A percentile compares a stretch with the other conserved stretches of the same genome.
Evolutionary conservation across 1,140 invertebrate genomes (phyloP).

Genomic region (Cryptotermes secundus): DNA sequence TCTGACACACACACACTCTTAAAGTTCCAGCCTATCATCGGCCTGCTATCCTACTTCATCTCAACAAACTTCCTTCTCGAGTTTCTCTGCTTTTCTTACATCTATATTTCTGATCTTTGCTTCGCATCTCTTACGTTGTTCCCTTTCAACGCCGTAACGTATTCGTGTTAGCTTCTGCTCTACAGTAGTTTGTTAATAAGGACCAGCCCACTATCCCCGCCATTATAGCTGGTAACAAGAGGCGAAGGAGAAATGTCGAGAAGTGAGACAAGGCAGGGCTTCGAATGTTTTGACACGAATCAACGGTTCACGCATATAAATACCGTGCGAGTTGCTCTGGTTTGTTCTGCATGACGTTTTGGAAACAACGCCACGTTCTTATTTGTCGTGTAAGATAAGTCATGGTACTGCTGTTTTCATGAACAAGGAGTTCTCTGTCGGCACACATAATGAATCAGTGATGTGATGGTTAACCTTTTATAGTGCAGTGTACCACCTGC

Average conservation of each 20-base stretch:
- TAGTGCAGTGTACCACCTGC: no score
- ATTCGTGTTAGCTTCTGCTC: neutral
- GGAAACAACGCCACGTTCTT: neutral
- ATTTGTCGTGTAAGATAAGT: neutral
- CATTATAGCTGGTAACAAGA: neutral
- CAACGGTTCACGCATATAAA: no score
- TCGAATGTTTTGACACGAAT: neutral
- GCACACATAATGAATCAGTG: neutral
- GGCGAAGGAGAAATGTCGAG: neutral
- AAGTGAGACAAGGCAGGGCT: neutral
- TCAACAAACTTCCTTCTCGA: neutral
- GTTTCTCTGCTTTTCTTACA: neutral
- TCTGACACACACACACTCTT: neutral
- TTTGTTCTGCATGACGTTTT: neutral
- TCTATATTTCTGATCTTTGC: constrained; percentile 1
- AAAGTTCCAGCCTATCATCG: neutral
- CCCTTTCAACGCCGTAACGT: neutral
- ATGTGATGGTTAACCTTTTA: no score
- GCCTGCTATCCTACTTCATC: neutral
- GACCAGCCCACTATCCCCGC: neutral
- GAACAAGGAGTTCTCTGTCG: neutral
- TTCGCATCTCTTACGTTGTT: neutral
- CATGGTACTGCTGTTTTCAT: neutral
- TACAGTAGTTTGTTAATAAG: neutral
- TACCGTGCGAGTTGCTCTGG: neutral